Conservation (phyloP, 92 coral and sea anemone genomes). For the Parazoanthus swiftii region DNA sequence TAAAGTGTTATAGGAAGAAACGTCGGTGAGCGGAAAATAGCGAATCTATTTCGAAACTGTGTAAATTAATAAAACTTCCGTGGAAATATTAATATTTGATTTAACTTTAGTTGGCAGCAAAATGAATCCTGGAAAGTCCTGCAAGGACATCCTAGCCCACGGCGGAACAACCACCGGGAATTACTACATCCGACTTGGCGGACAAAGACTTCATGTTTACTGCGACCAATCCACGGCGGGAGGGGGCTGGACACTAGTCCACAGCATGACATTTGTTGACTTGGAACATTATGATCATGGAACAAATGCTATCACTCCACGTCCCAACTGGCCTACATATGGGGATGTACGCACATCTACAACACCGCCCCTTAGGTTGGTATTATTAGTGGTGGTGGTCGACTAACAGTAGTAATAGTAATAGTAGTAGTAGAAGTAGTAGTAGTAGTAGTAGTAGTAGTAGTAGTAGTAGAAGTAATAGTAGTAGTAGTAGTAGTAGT, state of each 20-base stretch:
- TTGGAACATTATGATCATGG: not conserved
- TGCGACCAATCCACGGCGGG: constrained; percentile 3
- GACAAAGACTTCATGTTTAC: not conserved
- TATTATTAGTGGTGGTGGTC: not conserved
- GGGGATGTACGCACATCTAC: constrained; percentile 5
- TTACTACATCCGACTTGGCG: not conserved
- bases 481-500: too few relatives aligned
- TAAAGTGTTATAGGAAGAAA: too few relatives aligned
- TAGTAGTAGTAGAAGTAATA: too few relatives aligned
- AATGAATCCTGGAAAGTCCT: not conserved
- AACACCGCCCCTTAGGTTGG: constrained; percentile 7
- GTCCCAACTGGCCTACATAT: constrained; percentile 1
- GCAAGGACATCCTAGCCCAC: not conserved
- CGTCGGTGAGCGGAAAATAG: too few relatives aligned
- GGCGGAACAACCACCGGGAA: constrained; percentile 2
- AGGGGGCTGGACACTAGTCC: not conserved
- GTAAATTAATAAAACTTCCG: too few relatives aligned
- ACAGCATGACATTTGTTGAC: constrained; percentile 1
- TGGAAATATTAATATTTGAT: too few relatives aligned
- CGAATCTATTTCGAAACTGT: too few relatives aligned
- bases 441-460: too few relatives aligned
- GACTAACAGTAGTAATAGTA: too few relatives aligned
- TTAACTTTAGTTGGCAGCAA: constrained; percentile 11
- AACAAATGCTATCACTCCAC: constrained; percentile 12
- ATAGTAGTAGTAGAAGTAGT: too few relatives aligned